Conservation (phyloP, 1,140 invertebrate genomes). For the Zaprionus davidi region DNA sequence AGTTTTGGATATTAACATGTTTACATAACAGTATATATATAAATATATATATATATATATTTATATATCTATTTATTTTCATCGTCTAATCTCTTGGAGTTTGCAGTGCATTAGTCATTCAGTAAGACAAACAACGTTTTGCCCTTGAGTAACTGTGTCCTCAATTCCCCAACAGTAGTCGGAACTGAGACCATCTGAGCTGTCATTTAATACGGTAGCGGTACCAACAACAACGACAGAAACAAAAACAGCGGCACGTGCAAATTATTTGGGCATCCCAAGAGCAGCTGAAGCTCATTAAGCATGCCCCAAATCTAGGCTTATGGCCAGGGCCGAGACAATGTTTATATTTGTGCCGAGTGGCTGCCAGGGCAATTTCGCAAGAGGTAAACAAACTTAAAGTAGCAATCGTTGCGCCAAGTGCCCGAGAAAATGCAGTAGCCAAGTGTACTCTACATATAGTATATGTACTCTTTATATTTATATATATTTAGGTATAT, state of each 20-base stretch:
- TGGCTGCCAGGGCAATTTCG: constrained; percentile 33
- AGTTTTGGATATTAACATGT: constrained; percentile 16
- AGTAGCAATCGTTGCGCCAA: too few species aligned
- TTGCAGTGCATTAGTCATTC: constrained; percentile 44
- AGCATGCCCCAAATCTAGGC: constrained; percentile 51
- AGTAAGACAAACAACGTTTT: constrained; percentile 28
- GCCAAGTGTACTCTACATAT: constrained; percentile 10
- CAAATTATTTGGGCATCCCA: constrained; percentile 18
- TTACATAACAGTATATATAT: neutral
- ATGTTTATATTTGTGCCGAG: constrained; percentile 29
- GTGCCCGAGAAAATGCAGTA: constrained; percentile 35
- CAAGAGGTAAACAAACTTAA: constrained; percentile 66
- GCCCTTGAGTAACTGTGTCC: constrained; percentile 21
- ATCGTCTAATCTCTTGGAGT: constrained; percentile 28
- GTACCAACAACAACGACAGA: neutral
- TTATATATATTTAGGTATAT: neutral
- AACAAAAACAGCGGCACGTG: constrained; percentile 3
- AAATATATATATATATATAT: constrained; percentile 22
- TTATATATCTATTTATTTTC: constrained; percentile 19
- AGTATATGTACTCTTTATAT: constrained; percentile 1
- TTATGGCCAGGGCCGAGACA: constrained; percentile 46
- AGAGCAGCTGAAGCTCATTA: constrained; percentile 59
- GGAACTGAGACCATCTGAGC: constrained; percentile 20
- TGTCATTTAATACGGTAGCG: constrained; percentile 21
- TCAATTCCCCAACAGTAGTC: constrained; percentile 24